phyloP scores from a whole-genome alignment of 2,888 invertebrate species.

The Agonopterix arenella region DNA sequence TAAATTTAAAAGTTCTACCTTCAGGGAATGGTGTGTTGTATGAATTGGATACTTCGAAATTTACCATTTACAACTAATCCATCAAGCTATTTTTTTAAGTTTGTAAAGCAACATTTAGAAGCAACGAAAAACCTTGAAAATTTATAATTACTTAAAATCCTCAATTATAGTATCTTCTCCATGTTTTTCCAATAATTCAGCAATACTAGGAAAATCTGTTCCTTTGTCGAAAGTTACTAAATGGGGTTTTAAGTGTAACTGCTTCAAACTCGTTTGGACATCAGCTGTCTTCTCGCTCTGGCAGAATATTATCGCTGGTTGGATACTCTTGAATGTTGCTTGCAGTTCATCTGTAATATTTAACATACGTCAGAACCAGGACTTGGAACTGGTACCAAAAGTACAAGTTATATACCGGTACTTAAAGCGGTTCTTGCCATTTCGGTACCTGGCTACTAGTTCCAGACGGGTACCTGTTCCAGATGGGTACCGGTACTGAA shows the following conservation, averaged over 20 bases:
- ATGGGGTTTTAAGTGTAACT: slow-evolving; percentile 26
- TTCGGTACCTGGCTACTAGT: too few relatives aligned
- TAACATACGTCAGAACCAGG: neutral
- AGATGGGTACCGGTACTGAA: too few relatives aligned
- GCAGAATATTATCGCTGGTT: slow-evolving; percentile 50
- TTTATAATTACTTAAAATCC: slow-evolving; percentile 24
- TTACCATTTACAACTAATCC: too few relatives aligned
- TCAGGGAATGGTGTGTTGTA: too few relatives aligned
- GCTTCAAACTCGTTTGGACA: slow-evolving; percentile 31
- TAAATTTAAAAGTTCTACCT: too few relatives aligned
- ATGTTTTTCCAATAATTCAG: neutral
- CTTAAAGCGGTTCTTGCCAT: too few relatives aligned
- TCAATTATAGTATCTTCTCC: slow-evolving; percentile 14
- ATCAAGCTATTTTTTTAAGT: too few relatives aligned
- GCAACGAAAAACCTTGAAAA: neutral
- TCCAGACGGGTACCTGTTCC: too few relatives aligned
- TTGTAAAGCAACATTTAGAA: too few relatives aligned
- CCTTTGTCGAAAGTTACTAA: slow-evolving; percentile 39
- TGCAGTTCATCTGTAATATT: slow-evolving; percentile 39
- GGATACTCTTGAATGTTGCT: slow-evolving; percentile 29
- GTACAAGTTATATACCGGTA: too few relatives aligned
- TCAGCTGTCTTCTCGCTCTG: slow-evolving; percentile 41
- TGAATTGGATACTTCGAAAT: too few relatives aligned
- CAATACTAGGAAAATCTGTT: slow-evolving; percentile 20
- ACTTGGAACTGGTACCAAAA: too few relatives aligned